Conservation (phyloP, 2,797 vertebrate species). For the Trachurus trachurus region DNA sequence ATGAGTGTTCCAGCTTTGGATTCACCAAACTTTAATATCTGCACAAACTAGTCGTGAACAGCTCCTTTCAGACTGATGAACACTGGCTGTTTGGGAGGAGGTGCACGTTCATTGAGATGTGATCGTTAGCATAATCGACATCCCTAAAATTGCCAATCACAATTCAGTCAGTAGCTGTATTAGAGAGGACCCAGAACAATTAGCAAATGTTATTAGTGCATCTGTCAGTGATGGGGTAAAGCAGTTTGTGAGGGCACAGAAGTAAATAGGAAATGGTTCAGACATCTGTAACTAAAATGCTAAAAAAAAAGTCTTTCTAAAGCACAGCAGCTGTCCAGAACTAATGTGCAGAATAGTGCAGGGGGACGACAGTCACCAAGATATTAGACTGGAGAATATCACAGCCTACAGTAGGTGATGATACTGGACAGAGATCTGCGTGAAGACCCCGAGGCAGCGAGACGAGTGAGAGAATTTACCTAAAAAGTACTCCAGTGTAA, state of each 20-base stretch:
- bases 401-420: constrained; percentile 4
- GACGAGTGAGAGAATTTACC: background rate
- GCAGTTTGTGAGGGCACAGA: background rate
- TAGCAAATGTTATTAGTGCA: background rate
- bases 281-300: background rate
- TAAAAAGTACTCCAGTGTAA: background rate
- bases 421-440: background rate
- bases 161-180: background rate
- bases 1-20: background rate
- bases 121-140: background rate
- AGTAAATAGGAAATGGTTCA: background rate
- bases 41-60: background rate
- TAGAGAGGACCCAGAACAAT: background rate
- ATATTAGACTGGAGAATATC: constrained; percentile 7
- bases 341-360: background rate
- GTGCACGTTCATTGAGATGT: background rate
- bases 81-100: background rate
- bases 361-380: background rate
- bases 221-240: background rate
- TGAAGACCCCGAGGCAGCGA: background rate
- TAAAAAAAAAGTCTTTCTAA: background rate
- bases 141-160: background rate
- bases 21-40: background rate
- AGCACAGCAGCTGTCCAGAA: background rate
- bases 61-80: background rate